Conservation (phyloP, 2,797 vertebrate species). For the Sebastes iracundus region DNA sequence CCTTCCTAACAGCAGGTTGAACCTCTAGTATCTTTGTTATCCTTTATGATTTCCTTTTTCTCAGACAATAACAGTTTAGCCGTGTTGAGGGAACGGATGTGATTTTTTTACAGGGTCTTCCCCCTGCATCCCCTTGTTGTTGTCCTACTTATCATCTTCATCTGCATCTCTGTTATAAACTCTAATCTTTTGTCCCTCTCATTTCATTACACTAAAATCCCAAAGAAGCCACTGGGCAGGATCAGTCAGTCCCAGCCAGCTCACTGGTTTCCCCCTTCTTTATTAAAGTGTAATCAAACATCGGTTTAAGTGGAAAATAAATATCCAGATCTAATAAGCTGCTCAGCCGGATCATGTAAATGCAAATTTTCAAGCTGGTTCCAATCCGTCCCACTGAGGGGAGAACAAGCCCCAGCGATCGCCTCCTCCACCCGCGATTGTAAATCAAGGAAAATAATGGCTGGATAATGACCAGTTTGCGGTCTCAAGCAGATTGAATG, state of each 20-base stretch:
- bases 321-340: slow-evolving; percentile 99
- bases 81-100: slow-evolving; percentile 35
- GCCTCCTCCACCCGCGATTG: slow-evolving; percentile 88
- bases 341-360: slow-evolving; percentile 98
- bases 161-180: slow-evolving; percentile 77
- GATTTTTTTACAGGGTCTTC: slow-evolving; percentile 24
- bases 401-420: slow-evolving; percentile 88
- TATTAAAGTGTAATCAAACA: slow-evolving; percentile 99
- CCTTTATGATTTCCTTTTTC: slow-evolving; percentile 43
- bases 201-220: slow-evolving; percentile 90
- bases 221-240: slow-evolving; percentile 88
- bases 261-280: slow-evolving; percentile 87
- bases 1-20: slow-evolving; percentile 31
- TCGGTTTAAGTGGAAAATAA: slow-evolving; percentile 97
- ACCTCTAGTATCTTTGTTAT: slow-evolving; percentile 43
- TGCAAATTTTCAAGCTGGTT: slow-evolving; percentile 98
- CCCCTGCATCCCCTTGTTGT: slow-evolving; percentile 19
- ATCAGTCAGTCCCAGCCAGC: slow-evolving; percentile 89
- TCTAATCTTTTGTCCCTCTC: slow-evolving; percentile 82
- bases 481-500: slow-evolving; percentile 97
- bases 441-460: slow-evolving; percentile 99
- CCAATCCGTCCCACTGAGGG: slow-evolving; percentile 91
- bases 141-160: slow-evolving; percentile 56
- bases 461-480: slow-evolving; percentile 98
- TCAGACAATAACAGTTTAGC: slow-evolving; percentile 43